A percentile compares a stretch with the other conserved stretches of the same genome.
Evolutionary conservation across 2,113 vertebrate genomes (phyloP).

Genomic region (Miniopterus natalensis): DNA sequence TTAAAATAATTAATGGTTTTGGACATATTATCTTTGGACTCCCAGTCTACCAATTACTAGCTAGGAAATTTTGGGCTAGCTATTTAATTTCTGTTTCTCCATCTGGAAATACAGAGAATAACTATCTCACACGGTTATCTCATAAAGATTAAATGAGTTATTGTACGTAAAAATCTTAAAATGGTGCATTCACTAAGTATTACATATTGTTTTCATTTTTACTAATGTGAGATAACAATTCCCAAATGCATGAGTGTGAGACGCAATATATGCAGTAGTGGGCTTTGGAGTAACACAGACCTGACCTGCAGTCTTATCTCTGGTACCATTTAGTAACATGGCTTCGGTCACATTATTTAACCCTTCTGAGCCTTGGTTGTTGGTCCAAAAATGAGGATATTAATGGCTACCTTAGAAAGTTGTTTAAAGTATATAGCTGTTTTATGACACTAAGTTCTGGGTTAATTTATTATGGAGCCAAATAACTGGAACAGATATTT

Average conservation of each 20-base stretch:
- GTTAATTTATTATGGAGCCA: not conserved
- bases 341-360: not conserved
- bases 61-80: constrained; percentile 15
- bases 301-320: not conserved
- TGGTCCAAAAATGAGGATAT: not conserved
- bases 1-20: constrained; percentile 19
- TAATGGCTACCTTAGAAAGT: constrained; percentile 27
- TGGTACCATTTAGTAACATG: not conserved
- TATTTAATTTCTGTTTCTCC: not conserved
- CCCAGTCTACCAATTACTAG: not conserved
- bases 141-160: constrained; percentile 30
- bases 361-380: not conserved
- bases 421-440: not conserved
- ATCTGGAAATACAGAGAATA: constrained; percentile 2
- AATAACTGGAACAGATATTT: constrained; percentile 1
- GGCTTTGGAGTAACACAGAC: not conserved
- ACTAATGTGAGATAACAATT: not conserved
- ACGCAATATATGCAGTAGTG: not conserved
- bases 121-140: not conserved
- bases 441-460: not conserved
- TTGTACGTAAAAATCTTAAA: not conserved
- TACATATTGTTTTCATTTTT: not conserved
- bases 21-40: not conserved
- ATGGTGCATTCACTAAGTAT: not conserved
- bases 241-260: not conserved